These are phyloP conservation scores for Coptotermes formosanus DNA, from an alignment of 1,140 invertebrate species.

Conservation along the genomic window DNA sequence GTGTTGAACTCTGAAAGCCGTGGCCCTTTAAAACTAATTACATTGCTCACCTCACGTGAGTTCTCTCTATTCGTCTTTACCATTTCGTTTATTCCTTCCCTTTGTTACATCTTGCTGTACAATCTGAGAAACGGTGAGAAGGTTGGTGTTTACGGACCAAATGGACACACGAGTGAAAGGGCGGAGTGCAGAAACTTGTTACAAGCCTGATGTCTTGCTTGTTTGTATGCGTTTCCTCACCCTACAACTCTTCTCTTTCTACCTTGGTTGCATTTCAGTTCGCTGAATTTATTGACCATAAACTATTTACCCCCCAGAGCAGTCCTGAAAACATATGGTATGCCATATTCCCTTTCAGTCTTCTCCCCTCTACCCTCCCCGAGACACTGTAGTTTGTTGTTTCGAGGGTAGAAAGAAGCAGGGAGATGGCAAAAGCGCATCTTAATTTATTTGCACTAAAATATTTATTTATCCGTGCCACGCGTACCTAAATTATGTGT, in stretches of 20 bases:
- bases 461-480: neutral
- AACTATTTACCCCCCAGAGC: neutral
- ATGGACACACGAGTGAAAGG: neutral
- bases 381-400: neutral
- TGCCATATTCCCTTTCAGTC: neutral
- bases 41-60: no score
- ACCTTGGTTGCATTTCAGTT: neutral
- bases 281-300: conserved; percentile 13
- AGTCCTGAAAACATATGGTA: neutral
- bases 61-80: no score
- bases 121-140: neutral
- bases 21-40: no score
- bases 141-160: neutral
- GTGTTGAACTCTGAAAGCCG: no score
- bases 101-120: neutral
- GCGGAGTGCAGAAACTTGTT: neutral
- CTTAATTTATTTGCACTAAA: conserved; percentile 17
- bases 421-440: neutral
- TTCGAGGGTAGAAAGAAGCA: neutral
- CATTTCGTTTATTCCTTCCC: no score
- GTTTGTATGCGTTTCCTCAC: neutral
- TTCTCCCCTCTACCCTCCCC: neutral
- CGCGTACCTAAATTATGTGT: neutral
- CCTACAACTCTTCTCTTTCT: neutral
- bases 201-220: neutral